Percentiles rank a stretch among this genome's conserved stretches.
phyloP scores from a whole-genome alignment of 1,140 invertebrate genomes.

The Neodiprion pinetum region DNA sequence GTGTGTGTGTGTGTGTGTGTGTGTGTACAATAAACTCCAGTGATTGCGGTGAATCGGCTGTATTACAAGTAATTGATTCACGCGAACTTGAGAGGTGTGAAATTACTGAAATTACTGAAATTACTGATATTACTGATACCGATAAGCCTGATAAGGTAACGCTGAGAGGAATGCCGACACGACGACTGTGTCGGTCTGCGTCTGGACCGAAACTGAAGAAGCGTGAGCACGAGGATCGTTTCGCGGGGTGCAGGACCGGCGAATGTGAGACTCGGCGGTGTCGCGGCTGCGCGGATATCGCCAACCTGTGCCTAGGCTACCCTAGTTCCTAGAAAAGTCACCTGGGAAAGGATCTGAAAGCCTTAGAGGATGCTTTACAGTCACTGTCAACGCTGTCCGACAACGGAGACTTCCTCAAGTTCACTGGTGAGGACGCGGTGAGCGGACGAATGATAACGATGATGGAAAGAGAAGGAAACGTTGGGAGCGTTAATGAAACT shows the following conservation, averaged over 20 bases:
- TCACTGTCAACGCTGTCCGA: background rate
- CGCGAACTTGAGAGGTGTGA: too few relatives aligned
- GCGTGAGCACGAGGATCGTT: slow-evolving; percentile 47
- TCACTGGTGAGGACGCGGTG: background rate
- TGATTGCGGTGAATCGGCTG: too few relatives aligned
- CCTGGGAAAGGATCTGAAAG: background rate
- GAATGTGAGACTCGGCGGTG: background rate
- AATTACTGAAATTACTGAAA: too few relatives aligned
- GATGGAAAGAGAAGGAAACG: too few relatives aligned
- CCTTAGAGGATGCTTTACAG: background rate
- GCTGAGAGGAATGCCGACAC: background rate
- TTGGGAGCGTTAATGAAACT: too few relatives aligned
- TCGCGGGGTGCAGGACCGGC: background rate
- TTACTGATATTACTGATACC: too few relatives aligned
- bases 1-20: too few relatives aligned
- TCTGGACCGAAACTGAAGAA: slow-evolving; percentile 54
- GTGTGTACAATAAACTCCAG: too few relatives aligned
- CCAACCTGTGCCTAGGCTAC: too few relatives aligned
- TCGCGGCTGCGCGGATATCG: slow-evolving; percentile 50
- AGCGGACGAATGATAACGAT: too few relatives aligned
- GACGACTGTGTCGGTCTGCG: slow-evolving; percentile 24
- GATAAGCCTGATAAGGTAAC: background rate
- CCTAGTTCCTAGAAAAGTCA: background rate
- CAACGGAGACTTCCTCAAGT: slow-evolving; percentile 18
- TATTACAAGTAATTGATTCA: too few relatives aligned